Percentiles rank a stretch among this genome's conserved stretches.
These are phyloP conservation scores for Onychomys arenicola DNA, from an alignment of 2,797 vertebrate genomes.

Conservation along the genomic window DNA sequence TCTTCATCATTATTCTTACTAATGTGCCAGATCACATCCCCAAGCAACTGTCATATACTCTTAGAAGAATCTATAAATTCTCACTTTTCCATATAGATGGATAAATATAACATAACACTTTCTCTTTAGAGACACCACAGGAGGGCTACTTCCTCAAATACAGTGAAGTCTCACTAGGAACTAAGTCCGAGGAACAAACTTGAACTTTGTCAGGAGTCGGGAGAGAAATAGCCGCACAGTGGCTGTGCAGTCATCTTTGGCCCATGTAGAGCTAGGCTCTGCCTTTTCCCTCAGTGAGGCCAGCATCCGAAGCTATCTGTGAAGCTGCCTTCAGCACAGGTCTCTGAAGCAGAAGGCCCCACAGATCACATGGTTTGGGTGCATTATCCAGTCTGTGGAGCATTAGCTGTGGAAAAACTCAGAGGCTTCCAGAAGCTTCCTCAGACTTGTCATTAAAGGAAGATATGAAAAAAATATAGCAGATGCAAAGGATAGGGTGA, in stretches of 20 bases:
- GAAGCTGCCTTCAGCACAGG: neutral
- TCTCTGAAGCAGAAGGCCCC: neutral
- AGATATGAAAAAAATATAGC: constrained; percentile 61
- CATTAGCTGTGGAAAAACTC: neutral
- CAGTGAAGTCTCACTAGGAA: neutral
- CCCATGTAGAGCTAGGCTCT: neutral
- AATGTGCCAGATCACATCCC: neutral
- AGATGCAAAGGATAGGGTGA: constrained; percentile 43
- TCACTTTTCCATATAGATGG: constrained; percentile 57
- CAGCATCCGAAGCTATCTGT: neutral
- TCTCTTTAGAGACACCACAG: constrained; percentile 58
- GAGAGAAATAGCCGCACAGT: neutral
- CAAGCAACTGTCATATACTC: neutral
- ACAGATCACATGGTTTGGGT: neutral
- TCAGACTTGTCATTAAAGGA: constrained; percentile 68
- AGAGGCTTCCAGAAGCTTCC: neutral
- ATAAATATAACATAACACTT: constrained; percentile 63
- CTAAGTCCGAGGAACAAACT: constrained; percentile 32
- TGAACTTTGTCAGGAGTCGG: constrained; percentile 29
- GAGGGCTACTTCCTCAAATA: constrained; percentile 7
- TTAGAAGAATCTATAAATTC: constrained; percentile 61
- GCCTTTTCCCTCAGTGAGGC: neutral
- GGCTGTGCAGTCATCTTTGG: neutral
- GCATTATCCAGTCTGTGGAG: neutral
- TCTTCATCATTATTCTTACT: neutral